These are phyloP conservation scores for Sebastes paucispinis DNA, from an alignment of 2,797 vertebrate genomes.

Conservation along the genomic window DNA sequence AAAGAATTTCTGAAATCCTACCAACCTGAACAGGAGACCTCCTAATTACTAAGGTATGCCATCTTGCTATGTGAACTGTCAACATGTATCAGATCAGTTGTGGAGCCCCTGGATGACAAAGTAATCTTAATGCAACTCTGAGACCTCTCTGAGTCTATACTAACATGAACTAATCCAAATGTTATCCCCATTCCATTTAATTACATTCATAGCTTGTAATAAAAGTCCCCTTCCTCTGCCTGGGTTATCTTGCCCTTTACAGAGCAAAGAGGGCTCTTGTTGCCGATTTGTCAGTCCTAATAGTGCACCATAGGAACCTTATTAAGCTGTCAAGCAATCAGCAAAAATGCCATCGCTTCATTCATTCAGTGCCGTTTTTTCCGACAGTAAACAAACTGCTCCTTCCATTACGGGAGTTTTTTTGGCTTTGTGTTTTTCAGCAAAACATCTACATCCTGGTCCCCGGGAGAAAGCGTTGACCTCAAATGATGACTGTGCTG, in stretches of 20 bases:
- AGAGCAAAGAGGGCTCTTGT: slow-evolving; percentile 40
- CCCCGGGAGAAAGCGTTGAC: slow-evolving; percentile 9
- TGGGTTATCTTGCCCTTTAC: slow-evolving; percentile 6
- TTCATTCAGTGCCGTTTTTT: slow-evolving; percentile 22
- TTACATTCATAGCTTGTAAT: background rate
- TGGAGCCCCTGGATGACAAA: slow-evolving; percentile 14
- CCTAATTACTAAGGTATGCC: slow-evolving; percentile 54
- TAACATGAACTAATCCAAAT: background rate
- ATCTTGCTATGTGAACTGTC: slow-evolving; percentile 49
- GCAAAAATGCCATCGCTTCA: slow-evolving; percentile 41
- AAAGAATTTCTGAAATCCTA: slow-evolving; percentile 2
- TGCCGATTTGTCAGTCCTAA: slow-evolving; percentile 46
- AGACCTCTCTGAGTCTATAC: background rate
- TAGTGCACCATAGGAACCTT: slow-evolving; percentile 51
- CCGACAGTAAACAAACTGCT: slow-evolving; percentile 40
- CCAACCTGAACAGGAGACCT: slow-evolving; percentile 35
- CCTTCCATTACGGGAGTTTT: slow-evolving; percentile 20
- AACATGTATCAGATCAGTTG: slow-evolving; percentile 49
- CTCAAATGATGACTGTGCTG: slow-evolving; percentile 13
- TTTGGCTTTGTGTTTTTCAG: slow-evolving; percentile 22
- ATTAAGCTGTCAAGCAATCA: slow-evolving; percentile 64
- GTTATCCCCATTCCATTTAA: background rate
- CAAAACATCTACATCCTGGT: slow-evolving; percentile 23
- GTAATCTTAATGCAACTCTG: background rate
- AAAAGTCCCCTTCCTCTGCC: background rate